Evolutionary conservation across 1,140 invertebrate genomes (phyloP).

Genomic region (Ceratina calcarata): DNA sequence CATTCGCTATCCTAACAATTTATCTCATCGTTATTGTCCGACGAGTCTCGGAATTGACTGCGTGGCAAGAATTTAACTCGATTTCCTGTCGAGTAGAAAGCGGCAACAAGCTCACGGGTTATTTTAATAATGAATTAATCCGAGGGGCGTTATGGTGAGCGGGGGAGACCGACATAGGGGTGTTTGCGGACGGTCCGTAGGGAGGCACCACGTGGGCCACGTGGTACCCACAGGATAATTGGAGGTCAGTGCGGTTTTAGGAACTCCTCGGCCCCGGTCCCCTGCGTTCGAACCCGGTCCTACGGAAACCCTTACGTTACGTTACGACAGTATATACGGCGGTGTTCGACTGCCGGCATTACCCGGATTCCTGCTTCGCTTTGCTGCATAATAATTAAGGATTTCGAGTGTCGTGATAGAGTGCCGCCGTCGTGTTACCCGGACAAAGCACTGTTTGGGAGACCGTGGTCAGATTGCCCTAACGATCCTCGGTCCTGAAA

Average conservation of each 20-base stretch:
- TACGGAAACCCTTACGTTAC: slow-evolving; percentile 51
- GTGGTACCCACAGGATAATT: slow-evolving; percentile 71
- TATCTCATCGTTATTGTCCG: no score
- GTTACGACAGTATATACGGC: slow-evolving; percentile 41
- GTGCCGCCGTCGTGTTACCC: not conserved
- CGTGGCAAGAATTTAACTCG: slow-evolving; percentile 23
- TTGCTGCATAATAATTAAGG: slow-evolving; percentile 63
- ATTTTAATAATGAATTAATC: slow-evolving; percentile 71
- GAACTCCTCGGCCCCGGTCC: slow-evolving; percentile 40
- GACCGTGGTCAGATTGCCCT: not conserved
- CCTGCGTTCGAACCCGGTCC: slow-evolving; percentile 37
- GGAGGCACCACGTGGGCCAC: slow-evolving; percentile 62
- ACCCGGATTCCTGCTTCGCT: slow-evolving; percentile 62
- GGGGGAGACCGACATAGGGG: slow-evolving; percentile 46
- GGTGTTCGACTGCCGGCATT: slow-evolving; percentile 58
- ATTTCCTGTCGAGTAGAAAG: slow-evolving; percentile 29
- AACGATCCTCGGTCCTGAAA: not conserved
- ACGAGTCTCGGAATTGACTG: slow-evolving; percentile 1
- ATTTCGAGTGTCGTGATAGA: slow-evolving; percentile 48
- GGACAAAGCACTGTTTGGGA: not conserved
- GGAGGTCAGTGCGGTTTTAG: slow-evolving; percentile 70
- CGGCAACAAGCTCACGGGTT: slow-evolving; percentile 34
- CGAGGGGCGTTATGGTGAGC: slow-evolving; percentile 50
- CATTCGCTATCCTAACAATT: no score
- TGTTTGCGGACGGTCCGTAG: slow-evolving; percentile 66